A percentile compares a stretch with the other conserved stretches of the same genome.
These are phyloP conservation scores for Molossus alvarezi DNA, from an alignment of 2,797 vertebrate genomes.

Conservation along the genomic window DNA sequence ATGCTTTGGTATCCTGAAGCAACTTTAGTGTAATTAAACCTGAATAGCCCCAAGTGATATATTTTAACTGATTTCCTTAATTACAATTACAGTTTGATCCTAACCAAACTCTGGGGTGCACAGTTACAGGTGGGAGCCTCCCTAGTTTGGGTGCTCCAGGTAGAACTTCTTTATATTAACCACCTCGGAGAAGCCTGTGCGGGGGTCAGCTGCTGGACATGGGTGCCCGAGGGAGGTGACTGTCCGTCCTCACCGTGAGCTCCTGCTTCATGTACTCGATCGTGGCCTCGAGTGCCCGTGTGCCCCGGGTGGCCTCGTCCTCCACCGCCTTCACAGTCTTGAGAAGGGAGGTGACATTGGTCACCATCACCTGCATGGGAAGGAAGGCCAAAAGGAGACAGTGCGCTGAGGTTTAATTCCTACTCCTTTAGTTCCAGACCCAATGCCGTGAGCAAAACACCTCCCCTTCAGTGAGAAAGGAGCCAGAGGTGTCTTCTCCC, in stretches of 20 bases:
- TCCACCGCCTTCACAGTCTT: conserved; percentile 99
- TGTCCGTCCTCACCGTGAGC: conserved; percentile 92
- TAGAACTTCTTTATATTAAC: background rate
- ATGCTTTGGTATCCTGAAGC: background rate
- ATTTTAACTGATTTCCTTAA: background rate
- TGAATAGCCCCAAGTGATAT: background rate
- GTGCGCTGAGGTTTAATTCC: background rate
- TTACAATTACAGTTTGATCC: background rate
- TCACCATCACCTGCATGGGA: conserved; percentile 97
- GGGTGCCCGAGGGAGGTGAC: background rate
- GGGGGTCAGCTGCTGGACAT: background rate
- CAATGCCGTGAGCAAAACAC: background rate
- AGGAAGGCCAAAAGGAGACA: conserved; percentile 37
- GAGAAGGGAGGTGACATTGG: conserved; percentile 98
- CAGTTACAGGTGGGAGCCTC: background rate
- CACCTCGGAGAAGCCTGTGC: background rate
- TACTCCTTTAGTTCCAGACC: background rate
- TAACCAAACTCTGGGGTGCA: background rate
- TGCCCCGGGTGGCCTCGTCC: conserved; percentile 98
- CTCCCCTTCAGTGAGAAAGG: background rate
- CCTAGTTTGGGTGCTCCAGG: background rate
- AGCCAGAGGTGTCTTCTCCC: background rate
- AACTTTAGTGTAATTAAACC: background rate
- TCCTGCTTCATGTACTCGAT: conserved; percentile 99
- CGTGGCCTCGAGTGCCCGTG: conserved; percentile 97